A percentile compares a stretch with the other conserved stretches of the same genome.
Evolutionary conservation across 2,888 invertebrate species (phyloP).

Genomic region (Plagodis dolabraria): DNA sequence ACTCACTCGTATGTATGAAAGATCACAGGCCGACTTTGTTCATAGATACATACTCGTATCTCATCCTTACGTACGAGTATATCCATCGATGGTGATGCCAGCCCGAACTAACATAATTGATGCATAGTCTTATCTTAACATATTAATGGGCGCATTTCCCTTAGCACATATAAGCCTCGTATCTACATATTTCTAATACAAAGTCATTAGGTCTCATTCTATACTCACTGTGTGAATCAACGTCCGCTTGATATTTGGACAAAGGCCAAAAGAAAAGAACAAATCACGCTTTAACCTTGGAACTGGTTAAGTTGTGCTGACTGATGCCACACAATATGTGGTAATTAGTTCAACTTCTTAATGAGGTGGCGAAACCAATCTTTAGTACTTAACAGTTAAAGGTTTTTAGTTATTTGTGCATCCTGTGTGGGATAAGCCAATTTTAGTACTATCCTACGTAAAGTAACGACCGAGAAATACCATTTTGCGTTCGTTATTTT

Average conservation of each 20-base stretch:
- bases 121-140: no score
- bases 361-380: conserved; percentile 37
- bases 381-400: conserved; percentile 11
- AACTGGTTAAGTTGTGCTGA: conserved; percentile 43
- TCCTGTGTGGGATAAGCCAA: conserved; percentile 12
- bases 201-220: conserved; percentile 30
- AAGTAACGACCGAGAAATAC: no score
- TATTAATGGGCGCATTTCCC: no score
- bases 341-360: conserved; percentile 36
- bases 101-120: no score
- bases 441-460: not conserved
- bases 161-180: no score
- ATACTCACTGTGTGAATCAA: conserved; percentile 58
- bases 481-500: no score
- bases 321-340: conserved; percentile 22
- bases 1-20: no score
- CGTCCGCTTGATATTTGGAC: conserved; percentile 60
- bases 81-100: no score
- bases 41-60: no score
- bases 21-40: no score
- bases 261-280: conserved; percentile 56
- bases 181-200: not conserved
- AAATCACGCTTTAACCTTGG: conserved; percentile 45
- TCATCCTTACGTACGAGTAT: no score
- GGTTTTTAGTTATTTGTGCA: conserved; percentile 13